Conservation (phyloP, 2,797 vertebrate species). For the Remorina albescens region DNA sequence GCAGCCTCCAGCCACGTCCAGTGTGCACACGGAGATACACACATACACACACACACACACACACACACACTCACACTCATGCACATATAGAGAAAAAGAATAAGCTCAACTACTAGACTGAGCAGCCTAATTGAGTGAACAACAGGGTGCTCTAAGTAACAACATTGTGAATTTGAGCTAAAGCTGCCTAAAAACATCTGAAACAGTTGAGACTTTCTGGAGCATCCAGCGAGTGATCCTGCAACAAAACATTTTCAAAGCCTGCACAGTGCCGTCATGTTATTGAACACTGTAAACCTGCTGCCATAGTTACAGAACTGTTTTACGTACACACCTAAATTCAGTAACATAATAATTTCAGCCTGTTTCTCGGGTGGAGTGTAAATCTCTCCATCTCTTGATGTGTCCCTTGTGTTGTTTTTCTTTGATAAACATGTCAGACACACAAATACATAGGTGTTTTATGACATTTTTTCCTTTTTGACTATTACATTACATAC, state of each 20-base stretch:
- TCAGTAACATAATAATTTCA: conserved; percentile 30
- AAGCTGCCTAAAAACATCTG: conserved; percentile 71
- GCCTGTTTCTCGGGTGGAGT: conserved; percentile 1
- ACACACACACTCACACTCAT: conserved; percentile 32
- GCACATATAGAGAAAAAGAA: conserved; percentile 34
- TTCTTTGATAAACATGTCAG: not conserved
- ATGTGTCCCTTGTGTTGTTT: not conserved
- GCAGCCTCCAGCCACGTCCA: conserved; percentile 78
- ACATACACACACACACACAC: conserved; percentile 30
- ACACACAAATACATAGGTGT: not conserved
- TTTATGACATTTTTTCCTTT: not conserved
- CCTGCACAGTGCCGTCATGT: conserved; percentile 17
- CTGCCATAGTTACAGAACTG: conserved; percentile 23
- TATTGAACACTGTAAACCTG: conserved; percentile 45
- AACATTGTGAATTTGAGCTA: conserved; percentile 71
- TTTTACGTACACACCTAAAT: conserved; percentile 25
- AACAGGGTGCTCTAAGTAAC: conserved; percentile 80
- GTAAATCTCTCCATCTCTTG: not conserved
- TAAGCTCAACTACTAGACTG: conserved; percentile 71
- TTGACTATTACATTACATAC: no score
- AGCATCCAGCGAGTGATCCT: conserved; percentile 27
- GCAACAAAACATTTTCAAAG: conserved; percentile 7
- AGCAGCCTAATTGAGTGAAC: conserved; percentile 86
- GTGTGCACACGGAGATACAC: conserved; percentile 25
- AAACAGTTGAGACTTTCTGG: conserved; percentile 49